These are phyloP conservation scores for Iguana delicatissima DNA, from an alignment of 2,797 vertebrate species.

Conservation along the genomic window DNA sequence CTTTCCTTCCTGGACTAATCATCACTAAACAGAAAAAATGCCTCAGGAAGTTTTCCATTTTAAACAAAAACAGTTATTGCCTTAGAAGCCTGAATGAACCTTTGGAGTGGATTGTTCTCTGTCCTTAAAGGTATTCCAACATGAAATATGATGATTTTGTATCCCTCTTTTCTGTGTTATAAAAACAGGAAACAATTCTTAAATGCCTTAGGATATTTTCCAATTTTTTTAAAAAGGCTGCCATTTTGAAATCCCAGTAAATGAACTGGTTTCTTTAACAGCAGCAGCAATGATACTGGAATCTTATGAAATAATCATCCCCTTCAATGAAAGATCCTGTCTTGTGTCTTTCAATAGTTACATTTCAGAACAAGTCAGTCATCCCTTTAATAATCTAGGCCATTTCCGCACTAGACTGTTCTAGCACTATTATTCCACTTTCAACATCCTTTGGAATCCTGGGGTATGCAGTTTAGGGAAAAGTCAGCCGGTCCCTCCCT, in stretches of 20 bases:
- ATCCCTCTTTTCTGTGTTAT: slow-evolving; percentile 50
- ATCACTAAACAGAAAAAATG: slow-evolving; percentile 57
- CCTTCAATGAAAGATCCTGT: not conserved
- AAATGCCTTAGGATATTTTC: slow-evolving; percentile 60
- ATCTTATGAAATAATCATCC: not conserved
- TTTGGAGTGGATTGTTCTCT: slow-evolving; percentile 26
- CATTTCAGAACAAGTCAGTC: not conserved
- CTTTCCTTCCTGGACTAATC: slow-evolving; percentile 52
- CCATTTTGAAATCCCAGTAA: slow-evolving; percentile 44
- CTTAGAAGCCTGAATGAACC: slow-evolving; percentile 32
- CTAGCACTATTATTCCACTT: no score
- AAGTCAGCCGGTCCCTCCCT: no score
- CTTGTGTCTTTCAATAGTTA: not conserved
- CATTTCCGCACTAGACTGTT: no score
- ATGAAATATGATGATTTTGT: slow-evolving; percentile 69
- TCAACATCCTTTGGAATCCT: no score
- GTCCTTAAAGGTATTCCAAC: slow-evolving; percentile 63
- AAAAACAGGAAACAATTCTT: slow-evolving; percentile 59
- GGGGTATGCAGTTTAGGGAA: no score
- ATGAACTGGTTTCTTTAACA: slow-evolving; percentile 48
- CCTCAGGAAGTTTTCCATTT: slow-evolving; percentile 61
- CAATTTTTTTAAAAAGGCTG: slow-evolving; percentile 61
- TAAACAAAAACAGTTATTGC: slow-evolving; percentile 39
- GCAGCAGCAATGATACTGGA: not conserved
- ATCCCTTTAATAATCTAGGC: not conserved